Base-by-base conservation (phyloP, 2,888 invertebrate species). In the Brachyptera putata region DNA sequence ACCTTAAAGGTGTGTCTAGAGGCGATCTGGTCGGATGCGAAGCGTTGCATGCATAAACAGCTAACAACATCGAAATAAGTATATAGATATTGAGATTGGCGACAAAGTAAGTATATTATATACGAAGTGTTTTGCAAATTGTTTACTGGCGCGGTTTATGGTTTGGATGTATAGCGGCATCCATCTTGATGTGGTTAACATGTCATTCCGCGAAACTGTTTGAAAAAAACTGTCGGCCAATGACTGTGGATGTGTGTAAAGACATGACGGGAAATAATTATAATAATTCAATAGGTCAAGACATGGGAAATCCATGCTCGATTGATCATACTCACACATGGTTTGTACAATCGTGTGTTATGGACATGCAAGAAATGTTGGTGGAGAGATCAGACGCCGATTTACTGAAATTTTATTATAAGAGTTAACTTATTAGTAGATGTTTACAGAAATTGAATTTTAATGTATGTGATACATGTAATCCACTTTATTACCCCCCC, bases 231-330 rank as follows among this genome's bases (percentile, higher is more conserved):
- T 50, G 49, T 16, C n/a, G 21, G 53, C 34, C 36, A 36, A 21
- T 11, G 22, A 46, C 11, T 46, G 11, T 30, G 11, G 7, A 30
- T 5, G 30, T 30, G 46, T 46, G 46, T 46, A 24, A 46, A 46
- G 41, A 21, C 18, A 46, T 22, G 46, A 53, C 53, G n/a, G 36
- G 53, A 53, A 34, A 21, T 53, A 34, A 53, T 53, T 53, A 53
- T 34, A 53, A n/a, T 53, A 53, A 36, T 53, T 16, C 25, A 14
- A n/a, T 16, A 34, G 36, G 53, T 34, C 36, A 53, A 36, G 36
- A 11, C 36, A 36, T 53, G 53, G 53, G 53, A 53, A 53, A 53
- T 53, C 53, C 53, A 43, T 2, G 11, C 5, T 43, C 43, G 21
- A n/a, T n/a, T 16, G 16, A 16, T 37, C 39, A 5, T 16, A 37